Base-by-base conservation (phyloP, 2,888 invertebrate species). In the Drosophila macrospina region DNA sequence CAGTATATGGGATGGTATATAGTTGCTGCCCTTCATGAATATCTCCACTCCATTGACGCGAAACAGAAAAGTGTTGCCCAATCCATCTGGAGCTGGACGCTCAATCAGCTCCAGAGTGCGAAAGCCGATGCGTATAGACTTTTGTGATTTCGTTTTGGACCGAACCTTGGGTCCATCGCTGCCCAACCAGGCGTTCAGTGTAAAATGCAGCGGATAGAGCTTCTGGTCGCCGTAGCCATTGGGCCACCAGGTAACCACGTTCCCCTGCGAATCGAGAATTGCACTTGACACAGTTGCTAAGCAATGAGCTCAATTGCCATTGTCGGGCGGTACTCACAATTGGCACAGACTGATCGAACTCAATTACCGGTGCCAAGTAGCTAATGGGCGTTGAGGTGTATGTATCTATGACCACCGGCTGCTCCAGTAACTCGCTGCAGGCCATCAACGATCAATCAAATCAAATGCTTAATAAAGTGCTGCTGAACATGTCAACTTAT, bases 21-120 rank as follows among this genome's bases (percentile, higher is more conserved):
- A 97, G 91, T 99, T 99, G 8, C 97, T 96, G 2, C 98, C 98
- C 92, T 99, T 99, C 91, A 97, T 96, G 90, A 98, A 99, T n/a
- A 99, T 94, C 1, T 97, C 95, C 52, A 95, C 92, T 0, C 94
- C 95, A 91, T 99, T 99, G 11, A 99, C 94, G 89, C 94, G 94
- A 90, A 99, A 98, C 90, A 96, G 97, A 91, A 98, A 99, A 7
- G 95, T 94, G 1, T 95, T 92, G 1, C 97, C 98, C 69, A 80
- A 68, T 1, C 74, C 74, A 44, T 73, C 72, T 5, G 86, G 57
- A 5, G 78, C 78, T 4, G 78, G 73, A 0, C 62, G 69, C 92
- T 98, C 96, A 7, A 98, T 93, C 0, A 99, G 91, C 90, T 97
- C 95, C 11, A 98, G 93, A 0, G 96, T 97, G 81, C 98, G 94